A percentile compares a stretch with the other conserved stretches of the same genome.
Evolutionary conservation across 2,113 vertebrate genomes (phyloP).

Genomic region (Osmerus mordax): DNA sequence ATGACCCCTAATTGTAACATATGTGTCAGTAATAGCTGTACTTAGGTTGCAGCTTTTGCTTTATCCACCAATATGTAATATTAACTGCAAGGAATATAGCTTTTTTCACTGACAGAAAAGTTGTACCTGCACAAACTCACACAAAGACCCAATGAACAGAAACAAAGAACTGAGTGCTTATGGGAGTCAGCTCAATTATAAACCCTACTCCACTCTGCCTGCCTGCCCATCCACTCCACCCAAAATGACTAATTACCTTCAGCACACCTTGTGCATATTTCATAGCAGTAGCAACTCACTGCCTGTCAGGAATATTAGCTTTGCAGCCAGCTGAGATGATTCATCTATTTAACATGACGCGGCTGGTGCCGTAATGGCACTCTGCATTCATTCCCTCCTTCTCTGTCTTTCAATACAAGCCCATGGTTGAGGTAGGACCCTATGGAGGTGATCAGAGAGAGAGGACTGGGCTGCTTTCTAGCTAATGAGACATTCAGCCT

Average conservation of each 20-base stretch:
- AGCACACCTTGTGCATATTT: constrained; percentile 24
- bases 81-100: not conserved
- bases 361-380: constrained; percentile 6
- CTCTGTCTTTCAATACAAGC: too few relatives aligned
- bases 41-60: too few relatives aligned
- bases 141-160: constrained; percentile 3
- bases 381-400: not conserved
- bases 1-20: too few relatives aligned
- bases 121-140: not conserved
- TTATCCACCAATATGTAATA: too few relatives aligned
- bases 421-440: not conserved
- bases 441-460: constrained; percentile 14
- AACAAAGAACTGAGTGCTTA: not conserved
- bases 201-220: not conserved
- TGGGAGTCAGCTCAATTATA: not conserved
- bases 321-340: constrained; percentile 13
- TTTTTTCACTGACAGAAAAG: not conserved
- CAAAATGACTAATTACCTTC: constrained; percentile 24
- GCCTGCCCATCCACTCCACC: not conserved
- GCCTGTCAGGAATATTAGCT: constrained; percentile 21
- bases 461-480: constrained; percentile 14
- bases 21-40: too few relatives aligned
- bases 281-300: constrained; percentile 11
- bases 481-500: constrained; percentile 29
- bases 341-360: constrained; percentile 22